Conservation (phyloP, 1,140 invertebrate genomes). For the Calephelis virginiensis region DNA sequence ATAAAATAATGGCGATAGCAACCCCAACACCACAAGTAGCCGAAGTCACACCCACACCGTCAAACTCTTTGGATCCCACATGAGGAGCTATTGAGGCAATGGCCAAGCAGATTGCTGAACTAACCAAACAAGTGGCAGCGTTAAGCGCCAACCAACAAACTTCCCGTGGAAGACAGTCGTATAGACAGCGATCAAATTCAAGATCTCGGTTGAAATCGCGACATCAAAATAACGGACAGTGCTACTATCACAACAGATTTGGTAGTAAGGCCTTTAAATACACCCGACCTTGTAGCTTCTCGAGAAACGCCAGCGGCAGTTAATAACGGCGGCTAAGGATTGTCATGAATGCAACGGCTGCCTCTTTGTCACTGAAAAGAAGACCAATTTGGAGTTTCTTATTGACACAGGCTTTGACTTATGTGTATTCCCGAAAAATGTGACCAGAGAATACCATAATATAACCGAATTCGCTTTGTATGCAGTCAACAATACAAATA, state of each 20-base stretch:
- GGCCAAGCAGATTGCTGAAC: background rate
- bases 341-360: slow-evolving; percentile 12
- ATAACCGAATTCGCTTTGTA: slow-evolving; percentile 11
- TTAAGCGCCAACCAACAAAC: background rate
- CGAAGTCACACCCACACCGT: background rate
- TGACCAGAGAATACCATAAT: background rate
- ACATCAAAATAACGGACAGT: background rate
- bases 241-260: slow-evolving; percentile 18
- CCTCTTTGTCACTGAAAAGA: slow-evolving; percentile 20
- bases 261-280: slow-evolving; percentile 9
- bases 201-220: slow-evolving; percentile 1
- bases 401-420: slow-evolving; percentile 23
- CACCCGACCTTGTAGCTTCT: background rate
- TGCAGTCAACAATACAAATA: slow-evolving; percentile 35
- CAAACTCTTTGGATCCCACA: background rate
- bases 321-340: slow-evolving; percentile 11
- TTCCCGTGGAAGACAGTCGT: background rate
- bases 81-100: background rate
- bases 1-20: slow-evolving; percentile 2
- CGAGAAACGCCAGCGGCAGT: slow-evolving; percentile 13
- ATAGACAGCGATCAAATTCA: background rate
- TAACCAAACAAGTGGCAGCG: slow-evolving; percentile 5
- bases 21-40: background rate
- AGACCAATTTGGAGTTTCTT: slow-evolving; percentile 19
- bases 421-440: slow-evolving; percentile 11